Evolutionary conservation across 2,797 vertebrate genomes (phyloP), one percentile per base, ranked within the genome.

Genomic region (Eurystomus glaucurus): DNA sequence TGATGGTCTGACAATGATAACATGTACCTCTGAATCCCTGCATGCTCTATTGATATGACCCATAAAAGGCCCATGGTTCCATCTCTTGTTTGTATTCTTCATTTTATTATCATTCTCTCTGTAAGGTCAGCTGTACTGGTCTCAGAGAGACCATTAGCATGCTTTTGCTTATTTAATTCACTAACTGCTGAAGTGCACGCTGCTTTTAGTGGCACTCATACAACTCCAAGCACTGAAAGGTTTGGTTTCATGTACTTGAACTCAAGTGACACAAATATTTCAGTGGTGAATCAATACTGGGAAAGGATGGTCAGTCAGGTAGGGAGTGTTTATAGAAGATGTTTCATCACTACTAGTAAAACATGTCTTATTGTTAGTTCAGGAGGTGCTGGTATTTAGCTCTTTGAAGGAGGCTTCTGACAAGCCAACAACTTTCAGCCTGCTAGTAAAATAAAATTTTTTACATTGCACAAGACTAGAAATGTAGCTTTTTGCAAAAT

Each of bases 261-360:
- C 98, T 98, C 95, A 84, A 94, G 97, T 96, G 98, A 98, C 98
- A 98, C 97, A 97, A 98, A 98, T 98, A 98, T 97, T 98, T 98
- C 96, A 96, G 97, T 94, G 93, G 93, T 98, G 98, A 98, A 97
- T 98, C 98, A 98, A 98, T 95, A 96, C 96, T 97, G 97, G 97
- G 96, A 97, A 97, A 88, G 83, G 96, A 95, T 57, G 93, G 94
- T 93, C 76, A 92, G 93, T 96, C 97, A 98, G 96, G 98, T 98
- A 98, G 98, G 97, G 98, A 98, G 97, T 98, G 98, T 98, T 98
- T 98, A 98, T 90, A 98, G 96, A 98, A 98, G 98, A 96, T 93
- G 97, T 98, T 98, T 98, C 98, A 98, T 98, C 98, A 98, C 97
- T 96, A 93, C 96, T 98, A 98, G 96, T 98, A 98, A 98, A 98